Percentiles rank a stretch among this genome's conserved stretches.
These are phyloP conservation scores for Nettapus auritus DNA, from an alignment of 2,113 vertebrate species.

Conservation along the genomic window DNA sequence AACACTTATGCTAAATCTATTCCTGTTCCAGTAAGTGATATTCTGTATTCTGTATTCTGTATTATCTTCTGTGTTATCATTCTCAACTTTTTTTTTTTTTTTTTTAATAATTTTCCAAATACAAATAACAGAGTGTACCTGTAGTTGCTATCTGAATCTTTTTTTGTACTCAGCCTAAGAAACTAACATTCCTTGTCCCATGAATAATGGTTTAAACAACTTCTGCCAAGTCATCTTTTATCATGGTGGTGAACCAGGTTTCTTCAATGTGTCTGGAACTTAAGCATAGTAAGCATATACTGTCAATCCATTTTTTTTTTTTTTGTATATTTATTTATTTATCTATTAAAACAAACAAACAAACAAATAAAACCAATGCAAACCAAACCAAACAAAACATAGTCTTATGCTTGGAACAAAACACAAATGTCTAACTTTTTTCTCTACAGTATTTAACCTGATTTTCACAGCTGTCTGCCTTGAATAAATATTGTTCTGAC, in stretches of 20 bases:
- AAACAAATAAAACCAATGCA: no score
- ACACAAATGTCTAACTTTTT: not conserved
- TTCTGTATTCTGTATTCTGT: no score
- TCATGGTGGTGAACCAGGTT: not conserved
- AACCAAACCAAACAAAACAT: not conserved
- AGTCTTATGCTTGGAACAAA: not conserved
- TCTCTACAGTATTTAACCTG: not conserved
- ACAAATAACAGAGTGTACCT: not conserved
- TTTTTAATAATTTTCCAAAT: not conserved
- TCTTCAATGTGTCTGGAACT: not conserved
- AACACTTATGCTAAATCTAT: not conserved
- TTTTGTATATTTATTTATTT: not conserved
- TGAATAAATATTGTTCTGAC: not conserved
- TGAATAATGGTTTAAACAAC: not conserved
- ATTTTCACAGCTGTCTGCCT: not conserved
- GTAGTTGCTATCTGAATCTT: not conserved
- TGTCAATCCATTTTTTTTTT: not conserved
- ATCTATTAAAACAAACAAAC: no score
- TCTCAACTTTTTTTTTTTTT: not conserved
- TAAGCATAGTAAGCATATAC: not conserved
- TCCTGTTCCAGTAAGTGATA: not conserved
- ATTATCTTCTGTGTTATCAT: not conserved
- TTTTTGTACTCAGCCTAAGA: not conserved
- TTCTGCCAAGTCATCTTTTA: not conserved
- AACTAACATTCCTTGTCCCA: not conserved